phyloP scores from a whole-genome alignment of 1,140 invertebrate species.

The Ephestia elutella region DNA sequence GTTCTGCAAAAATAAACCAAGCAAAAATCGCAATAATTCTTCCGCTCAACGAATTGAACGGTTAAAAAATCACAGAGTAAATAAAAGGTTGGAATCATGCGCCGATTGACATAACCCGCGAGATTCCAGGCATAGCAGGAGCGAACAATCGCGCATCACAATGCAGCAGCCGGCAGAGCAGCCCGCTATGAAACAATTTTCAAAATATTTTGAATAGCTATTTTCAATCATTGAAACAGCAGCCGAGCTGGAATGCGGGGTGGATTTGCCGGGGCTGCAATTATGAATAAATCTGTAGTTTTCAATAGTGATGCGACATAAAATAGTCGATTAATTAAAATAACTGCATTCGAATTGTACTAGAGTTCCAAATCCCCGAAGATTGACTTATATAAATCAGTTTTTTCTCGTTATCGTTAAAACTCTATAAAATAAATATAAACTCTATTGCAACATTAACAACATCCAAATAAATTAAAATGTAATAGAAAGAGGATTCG shows the following conservation, averaged over 20 bases:
- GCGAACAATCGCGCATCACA: constrained; percentile 43
- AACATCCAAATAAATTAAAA: too few relatives aligned
- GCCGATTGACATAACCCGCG: constrained; percentile 51
- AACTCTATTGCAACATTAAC: too few relatives aligned
- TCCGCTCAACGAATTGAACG: not conserved
- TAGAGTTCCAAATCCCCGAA: too few relatives aligned
- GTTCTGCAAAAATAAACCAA: not conserved
- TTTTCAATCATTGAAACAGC: constrained; percentile 72
- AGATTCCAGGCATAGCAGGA: constrained; percentile 53
- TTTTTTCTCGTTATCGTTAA: too few relatives aligned
- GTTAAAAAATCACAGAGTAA: not conserved
- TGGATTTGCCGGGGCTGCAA: constrained; percentile 31
- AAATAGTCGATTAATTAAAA: too few relatives aligned
- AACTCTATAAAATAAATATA: too few relatives aligned
- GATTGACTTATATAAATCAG: too few relatives aligned
- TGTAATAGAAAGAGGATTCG: too few relatives aligned
- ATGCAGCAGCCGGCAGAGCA: constrained; percentile 33
- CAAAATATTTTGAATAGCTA: constrained; percentile 73
- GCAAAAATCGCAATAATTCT: not conserved
- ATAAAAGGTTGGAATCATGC: constrained; percentile 23
- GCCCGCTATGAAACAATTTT: constrained; percentile 70
- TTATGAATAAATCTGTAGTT: constrained; percentile 23
- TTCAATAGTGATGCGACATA: constrained; percentile 13
- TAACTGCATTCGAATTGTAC: too few relatives aligned
- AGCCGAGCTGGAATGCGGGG: constrained; percentile 55